Conservation (phyloP, 2,797 vertebrate genomes). For the Cryptoblepharus egeriae region DNA sequence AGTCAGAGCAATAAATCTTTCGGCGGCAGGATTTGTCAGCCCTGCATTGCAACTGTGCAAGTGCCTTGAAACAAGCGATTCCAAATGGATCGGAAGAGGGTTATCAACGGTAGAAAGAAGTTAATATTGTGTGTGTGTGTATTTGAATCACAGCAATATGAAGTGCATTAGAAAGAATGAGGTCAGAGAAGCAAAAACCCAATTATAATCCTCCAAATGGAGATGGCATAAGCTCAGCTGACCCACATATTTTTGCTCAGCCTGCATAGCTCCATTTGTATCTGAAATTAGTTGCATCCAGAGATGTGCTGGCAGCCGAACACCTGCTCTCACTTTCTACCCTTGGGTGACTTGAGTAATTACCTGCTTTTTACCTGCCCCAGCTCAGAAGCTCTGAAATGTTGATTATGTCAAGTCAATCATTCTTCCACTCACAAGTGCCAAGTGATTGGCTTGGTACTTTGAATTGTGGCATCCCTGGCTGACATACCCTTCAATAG, state of each 20-base stretch:
- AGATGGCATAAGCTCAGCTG: constrained; percentile 55
- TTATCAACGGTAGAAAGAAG: constrained; percentile 46
- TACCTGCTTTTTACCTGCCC: constrained; percentile 48
- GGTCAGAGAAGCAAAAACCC: constrained; percentile 50
- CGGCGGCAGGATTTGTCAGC: constrained; percentile 70
- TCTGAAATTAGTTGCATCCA: constrained; percentile 59
- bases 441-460: constrained; percentile 50
- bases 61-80: constrained; percentile 51
- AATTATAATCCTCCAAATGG: constrained; percentile 61
- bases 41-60: constrained; percentile 48
- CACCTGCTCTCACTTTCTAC: constrained; percentile 46
- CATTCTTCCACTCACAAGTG: constrained; percentile 30
- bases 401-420: constrained; percentile 39
- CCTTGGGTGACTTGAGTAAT: constrained; percentile 53
- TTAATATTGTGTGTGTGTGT: neutral
- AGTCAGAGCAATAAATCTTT: constrained; percentile 71
- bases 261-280: constrained; percentile 36
- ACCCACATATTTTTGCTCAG: constrained; percentile 59
- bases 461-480: constrained; percentile 44
- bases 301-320: constrained; percentile 8
- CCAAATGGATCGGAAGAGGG: constrained; percentile 51
- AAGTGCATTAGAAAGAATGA: constrained; percentile 48
- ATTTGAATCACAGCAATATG: constrained; percentile 50
- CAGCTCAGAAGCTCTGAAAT: constrained; percentile 51
- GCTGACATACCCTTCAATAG: neutral